A percentile compares a stretch with the other conserved stretches of the same genome.
Evolutionary conservation across 2,888 invertebrate species (phyloP).

Genomic region (Alitta virens): DNA sequence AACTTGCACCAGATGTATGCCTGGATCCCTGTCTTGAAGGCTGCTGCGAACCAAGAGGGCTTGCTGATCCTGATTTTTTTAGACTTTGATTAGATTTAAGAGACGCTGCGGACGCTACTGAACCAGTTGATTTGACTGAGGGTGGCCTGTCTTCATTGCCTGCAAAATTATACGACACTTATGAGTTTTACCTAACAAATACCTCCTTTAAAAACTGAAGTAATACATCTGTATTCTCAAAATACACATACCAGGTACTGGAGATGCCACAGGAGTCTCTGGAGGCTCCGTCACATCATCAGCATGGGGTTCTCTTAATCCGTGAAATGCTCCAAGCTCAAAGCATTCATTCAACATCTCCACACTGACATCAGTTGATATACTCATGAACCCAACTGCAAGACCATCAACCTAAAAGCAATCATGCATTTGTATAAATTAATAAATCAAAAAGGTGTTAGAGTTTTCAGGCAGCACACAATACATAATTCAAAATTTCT

Average conservation of each 20-base stretch:
- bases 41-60: not conserved
- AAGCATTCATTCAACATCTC: constrained; percentile 54
- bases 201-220: too few relatives aligned
- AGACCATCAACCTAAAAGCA: constrained; percentile 50
- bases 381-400: constrained; percentile 57
- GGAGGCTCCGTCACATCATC: constrained; percentile 40
- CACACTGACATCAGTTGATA: constrained; percentile 52
- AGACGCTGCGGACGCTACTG: constrained; percentile 23
- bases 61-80: not conserved
- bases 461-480: too few relatives aligned
- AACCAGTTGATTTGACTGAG: constrained; percentile 33
- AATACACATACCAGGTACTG: constrained; percentile 1
- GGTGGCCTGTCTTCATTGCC: constrained; percentile 26
- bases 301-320: constrained; percentile 47
- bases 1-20: not conserved
- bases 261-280: constrained; percentile 29
- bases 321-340: constrained; percentile 55
- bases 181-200: too few relatives aligned
- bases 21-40: not conserved
- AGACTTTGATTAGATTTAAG: not conserved
- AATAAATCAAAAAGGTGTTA: not conserved
- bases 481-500: too few relatives aligned
- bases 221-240: too few relatives aligned
- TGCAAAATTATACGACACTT: too few relatives aligned
- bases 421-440: not conserved